Conservation (phyloP, 2,888 invertebrate genomes). For the Plebejus anna region DNA sequence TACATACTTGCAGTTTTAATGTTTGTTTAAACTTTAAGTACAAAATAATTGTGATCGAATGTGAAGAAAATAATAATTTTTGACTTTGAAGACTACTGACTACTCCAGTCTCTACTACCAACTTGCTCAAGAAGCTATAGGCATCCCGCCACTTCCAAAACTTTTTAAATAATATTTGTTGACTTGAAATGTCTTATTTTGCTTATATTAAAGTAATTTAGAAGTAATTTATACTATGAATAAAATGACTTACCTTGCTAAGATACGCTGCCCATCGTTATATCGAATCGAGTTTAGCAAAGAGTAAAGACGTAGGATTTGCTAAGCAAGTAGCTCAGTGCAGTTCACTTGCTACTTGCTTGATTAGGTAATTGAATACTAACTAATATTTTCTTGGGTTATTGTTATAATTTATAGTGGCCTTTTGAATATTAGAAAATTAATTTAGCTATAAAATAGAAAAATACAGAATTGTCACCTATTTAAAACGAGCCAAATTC, state of each 20-base stretch:
- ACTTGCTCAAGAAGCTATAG: not conserved
- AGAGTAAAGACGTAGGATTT: not conserved
- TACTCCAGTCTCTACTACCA: not conserved
- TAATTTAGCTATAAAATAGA: not conserved
- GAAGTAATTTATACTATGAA: not conserved
- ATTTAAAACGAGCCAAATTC: not conserved
- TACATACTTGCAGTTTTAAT: no score
- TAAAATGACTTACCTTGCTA: not conserved
- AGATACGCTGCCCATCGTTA: not conserved
- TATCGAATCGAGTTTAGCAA: not conserved
- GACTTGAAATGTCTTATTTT: not conserved
- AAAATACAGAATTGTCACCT: not conserved
- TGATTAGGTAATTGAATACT: not conserved
- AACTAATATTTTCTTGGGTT: not conserved
- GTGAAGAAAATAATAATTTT: not conserved
- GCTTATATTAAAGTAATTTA: not conserved
- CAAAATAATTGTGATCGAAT: not conserved
- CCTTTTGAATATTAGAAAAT: not conserved
- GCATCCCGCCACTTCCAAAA: not conserved
- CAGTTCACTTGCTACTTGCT: not conserved
- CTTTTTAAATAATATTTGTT: not conserved
- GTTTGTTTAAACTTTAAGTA: no score
- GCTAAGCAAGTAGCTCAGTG: not conserved
- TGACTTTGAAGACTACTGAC: not conserved
- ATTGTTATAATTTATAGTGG: not conserved